Base-by-base conservation (phyloP, 2,888 invertebrate species). In the Papilio protenor region DNA sequence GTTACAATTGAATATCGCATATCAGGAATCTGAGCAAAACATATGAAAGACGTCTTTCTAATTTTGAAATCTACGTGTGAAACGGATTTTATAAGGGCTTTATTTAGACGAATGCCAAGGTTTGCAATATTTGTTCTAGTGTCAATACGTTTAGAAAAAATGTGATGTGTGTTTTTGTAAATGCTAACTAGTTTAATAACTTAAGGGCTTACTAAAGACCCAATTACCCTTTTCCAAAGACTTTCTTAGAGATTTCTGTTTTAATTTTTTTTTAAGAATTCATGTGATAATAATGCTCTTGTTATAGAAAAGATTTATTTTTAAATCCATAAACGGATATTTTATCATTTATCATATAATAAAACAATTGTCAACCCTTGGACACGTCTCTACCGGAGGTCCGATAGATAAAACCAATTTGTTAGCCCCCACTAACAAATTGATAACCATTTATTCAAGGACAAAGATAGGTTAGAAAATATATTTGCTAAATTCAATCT, bases 401-500 rank as follows among this genome's bases (percentile, higher is more conserved):
- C 80, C 76, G 66, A 64, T 64, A 85, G 88, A 84, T 84, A 88
- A 86, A 87, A 89, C 88, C 90, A 89, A 93, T 93, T 91, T 93
- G 91, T 92, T 92, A 92, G 91, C 89, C 87, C 87, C 86, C 87
- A 87, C 88, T 91, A 92, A 93, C 92, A 92, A 92, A 92, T 91
- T 90, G 86, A 84, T 88, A 92, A 85, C 93, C 93, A 94, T 93
- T 93, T 89, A 89, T 88, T 88, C 83, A 80, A 84, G 73, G 77
- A 77, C 84, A 84, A 76, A 79, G 55, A 33, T 55, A 55, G 64
- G 71, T 66, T 27, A 27, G 77, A 64, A 16, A 79, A 16, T 10
- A 1, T 11, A 52, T 57, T 75, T 16, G 61, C 75, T 47, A 89
- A 84, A 83, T 80, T 78, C 77, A 83, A 85, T 84, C 82, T 87